Evolutionary conservation across 1,140 invertebrate species (phyloP).

Genomic region (Steinernema feltiae): DNA sequence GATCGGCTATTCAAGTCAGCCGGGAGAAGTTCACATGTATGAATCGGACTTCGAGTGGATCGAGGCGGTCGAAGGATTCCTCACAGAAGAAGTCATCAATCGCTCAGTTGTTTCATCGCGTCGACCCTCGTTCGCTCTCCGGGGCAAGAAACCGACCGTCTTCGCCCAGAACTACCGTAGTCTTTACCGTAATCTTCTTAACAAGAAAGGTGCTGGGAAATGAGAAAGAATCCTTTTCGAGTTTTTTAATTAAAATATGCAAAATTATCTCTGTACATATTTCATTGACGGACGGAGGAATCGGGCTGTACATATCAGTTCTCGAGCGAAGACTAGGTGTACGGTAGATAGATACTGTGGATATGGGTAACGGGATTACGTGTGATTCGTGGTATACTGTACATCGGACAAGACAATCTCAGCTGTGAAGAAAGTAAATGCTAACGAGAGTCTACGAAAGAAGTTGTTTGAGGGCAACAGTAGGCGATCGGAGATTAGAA

Average conservation of each 20-base stretch:
- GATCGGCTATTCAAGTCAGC: not conserved
- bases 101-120: not conserved
- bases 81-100: not conserved
- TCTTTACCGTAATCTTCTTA: not conserved
- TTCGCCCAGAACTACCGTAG: constrained; percentile 1
- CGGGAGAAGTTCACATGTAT: not conserved
- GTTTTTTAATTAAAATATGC: not conserved
- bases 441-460: not conserved
- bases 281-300: constrained; percentile 11
- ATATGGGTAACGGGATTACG: not conserved
- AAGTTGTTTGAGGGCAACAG: not conserved
- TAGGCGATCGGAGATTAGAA: not conserved
- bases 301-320: constrained; percentile 10
- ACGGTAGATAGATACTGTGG: not conserved
- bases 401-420: constrained; percentile 11
- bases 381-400: not conserved
- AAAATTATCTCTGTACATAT: constrained; percentile 11
- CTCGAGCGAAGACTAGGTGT: not conserved
- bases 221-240: not conserved
- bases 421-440: constrained; percentile 10
- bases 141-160: not conserved
- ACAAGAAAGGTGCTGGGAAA: not conserved
- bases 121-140: not conserved
- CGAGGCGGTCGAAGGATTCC: not conserved
- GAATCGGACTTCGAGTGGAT: constrained; percentile 10